Evolutionary conservation across 2,888 invertebrate species (phyloP), one percentile per base, ranked within the genome.

Genomic region (Yponomeuta evonymella): DNA sequence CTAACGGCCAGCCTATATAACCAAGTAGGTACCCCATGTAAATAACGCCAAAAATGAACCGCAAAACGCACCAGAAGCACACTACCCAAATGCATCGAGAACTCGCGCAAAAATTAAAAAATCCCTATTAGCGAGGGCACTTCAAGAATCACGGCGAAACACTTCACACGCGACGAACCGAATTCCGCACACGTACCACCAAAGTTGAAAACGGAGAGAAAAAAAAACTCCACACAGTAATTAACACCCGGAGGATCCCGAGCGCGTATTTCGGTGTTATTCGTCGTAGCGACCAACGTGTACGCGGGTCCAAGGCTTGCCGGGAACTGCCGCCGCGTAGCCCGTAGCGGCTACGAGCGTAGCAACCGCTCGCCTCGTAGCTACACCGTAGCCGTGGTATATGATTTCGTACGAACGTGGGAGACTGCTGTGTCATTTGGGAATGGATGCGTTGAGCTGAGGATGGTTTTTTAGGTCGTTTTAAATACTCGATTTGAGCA

Each of bases 311-410:
- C 84, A 77, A 79, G 79, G 79, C 85, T 82, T 83, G 83, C 79
- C 80, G 82, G 83, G 90, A 89, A 90, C 88, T 81, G 77, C 74
- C 90, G 90, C 88, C 83, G 90, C 89, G 90, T 90, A 89, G 90
- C 86, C 86, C 79, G 89, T 87, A 87, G 78, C 86, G 79, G 81
- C 87, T 88, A 85, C 86, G 85, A 75, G 67, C 83, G 75, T 77
- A 77, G 78, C 72, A 74, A 86, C 87, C 85, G 84, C 83, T 78
- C 75, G 81, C 82, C 23, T 83, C 68, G 83, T 83, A 81, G 69
- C 72, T 63, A 70, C 74, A 75, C 76, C 51, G 51, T 58, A 58
- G 51, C 3, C 15, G 15, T 58, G 15, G 51, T 58, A 58, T 58
- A 58, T 4, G 51, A 58, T 58, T 58, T 58, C 15, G 51, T 58